Evolutionary conservation across 2,113 vertebrate genomes (phyloP).

Genomic region (Neotoma lepida): DNA sequence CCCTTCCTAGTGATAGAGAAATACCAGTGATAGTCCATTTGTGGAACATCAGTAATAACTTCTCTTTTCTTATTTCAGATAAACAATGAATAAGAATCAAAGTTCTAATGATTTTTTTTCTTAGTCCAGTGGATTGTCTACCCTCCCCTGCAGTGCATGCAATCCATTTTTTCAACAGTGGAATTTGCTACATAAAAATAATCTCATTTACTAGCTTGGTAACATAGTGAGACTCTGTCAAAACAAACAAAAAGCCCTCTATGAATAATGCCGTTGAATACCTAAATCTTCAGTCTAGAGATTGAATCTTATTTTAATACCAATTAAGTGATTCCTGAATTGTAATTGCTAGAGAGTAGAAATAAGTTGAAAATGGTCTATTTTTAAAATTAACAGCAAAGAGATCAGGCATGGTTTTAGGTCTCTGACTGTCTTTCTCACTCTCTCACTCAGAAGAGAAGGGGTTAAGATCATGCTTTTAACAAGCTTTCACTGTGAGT

Average conservation of each 20-base stretch:
- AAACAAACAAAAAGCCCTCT: neutral
- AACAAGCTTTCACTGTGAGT: neutral
- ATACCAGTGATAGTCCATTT: neutral
- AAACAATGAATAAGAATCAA: slow-evolving; percentile 35
- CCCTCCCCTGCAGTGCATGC: neutral
- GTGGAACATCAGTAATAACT: slow-evolving; percentile 33
- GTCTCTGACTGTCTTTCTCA: neutral
- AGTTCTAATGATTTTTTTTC: slow-evolving; percentile 39
- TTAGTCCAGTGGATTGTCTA: slow-evolving; percentile 28
- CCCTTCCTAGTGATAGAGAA: neutral
- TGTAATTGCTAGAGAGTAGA: neutral
- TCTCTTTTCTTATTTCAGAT: slow-evolving; percentile 39
- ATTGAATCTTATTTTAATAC: slow-evolving; percentile 31
- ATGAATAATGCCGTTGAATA: neutral
- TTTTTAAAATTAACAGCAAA: neutral
- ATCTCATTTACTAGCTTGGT: neutral
- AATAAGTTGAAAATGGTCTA: neutral
- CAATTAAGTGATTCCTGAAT: neutral
- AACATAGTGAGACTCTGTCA: neutral
- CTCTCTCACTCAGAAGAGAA: neutral
- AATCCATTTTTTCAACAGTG: neutral
- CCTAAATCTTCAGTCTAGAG: slow-evolving; percentile 42
- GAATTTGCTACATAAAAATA: slow-evolving; percentile 10
- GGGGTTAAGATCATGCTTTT: slow-evolving; percentile 61
- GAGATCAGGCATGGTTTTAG: neutral